Evolutionary conservation across 1,140 invertebrate genomes (phyloP).

Genomic region (Polyergus mexicanus): DNA sequence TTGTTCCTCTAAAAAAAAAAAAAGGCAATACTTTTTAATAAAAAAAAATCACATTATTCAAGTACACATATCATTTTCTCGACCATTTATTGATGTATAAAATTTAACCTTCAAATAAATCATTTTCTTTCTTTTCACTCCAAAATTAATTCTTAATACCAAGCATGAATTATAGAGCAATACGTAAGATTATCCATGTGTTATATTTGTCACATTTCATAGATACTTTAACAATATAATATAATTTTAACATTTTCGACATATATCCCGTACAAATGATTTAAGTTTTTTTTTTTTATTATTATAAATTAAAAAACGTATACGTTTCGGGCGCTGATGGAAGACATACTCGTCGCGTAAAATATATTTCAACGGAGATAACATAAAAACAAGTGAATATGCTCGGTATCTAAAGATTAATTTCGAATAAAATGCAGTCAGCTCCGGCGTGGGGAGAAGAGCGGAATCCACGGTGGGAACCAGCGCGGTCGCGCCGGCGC

Average conservation of each 20-base stretch:
- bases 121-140: not conserved
- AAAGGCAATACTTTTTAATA: not conserved
- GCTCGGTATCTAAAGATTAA: conserved; percentile 1
- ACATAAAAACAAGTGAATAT: not conserved
- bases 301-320: not conserved
- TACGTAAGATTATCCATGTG: not conserved
- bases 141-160: conserved; percentile 24
- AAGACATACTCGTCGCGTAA: not conserved
- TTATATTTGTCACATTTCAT: not conserved
- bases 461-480: not conserved
- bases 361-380: not conserved
- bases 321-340: too few species aligned
- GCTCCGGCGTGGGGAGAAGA: not conserved
- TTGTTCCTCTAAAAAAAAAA: not conserved
- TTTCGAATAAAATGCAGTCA: conserved; percentile 13
- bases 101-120: not conserved
- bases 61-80: not conserved
- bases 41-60: not conserved
- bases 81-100: not conserved
- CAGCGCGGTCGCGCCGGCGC: conserved; percentile 9
- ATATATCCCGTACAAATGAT: not conserved
- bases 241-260: not conserved
- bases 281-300: not conserved
- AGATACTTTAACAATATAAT: not conserved
- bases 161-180: not conserved